phyloP scores from a whole-genome alignment of 92 coral and sea anemone species.

The Umimayanthus kanabou region DNA sequence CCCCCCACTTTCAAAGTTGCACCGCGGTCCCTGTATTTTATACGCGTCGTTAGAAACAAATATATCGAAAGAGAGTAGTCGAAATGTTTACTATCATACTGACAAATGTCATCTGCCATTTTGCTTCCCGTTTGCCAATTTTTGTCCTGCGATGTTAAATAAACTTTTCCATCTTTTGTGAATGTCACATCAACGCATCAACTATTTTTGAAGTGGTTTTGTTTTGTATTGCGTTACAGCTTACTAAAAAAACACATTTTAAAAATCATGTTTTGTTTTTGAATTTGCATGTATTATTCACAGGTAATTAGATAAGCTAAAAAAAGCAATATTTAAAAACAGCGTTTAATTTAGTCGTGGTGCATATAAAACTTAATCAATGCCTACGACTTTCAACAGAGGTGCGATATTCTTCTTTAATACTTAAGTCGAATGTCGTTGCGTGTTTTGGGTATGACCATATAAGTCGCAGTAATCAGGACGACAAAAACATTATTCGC shows the following conservation, averaged over 20 bases:
- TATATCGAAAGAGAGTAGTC: no score
- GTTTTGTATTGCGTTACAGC: neutral
- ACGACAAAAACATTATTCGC: neutral
- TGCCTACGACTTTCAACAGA: neutral
- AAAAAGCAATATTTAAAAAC: neutral
- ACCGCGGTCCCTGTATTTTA: no score
- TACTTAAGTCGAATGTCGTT: neutral
- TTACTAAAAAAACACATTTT: no score
- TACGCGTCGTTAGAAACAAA: no score
- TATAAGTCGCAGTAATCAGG: neutral
- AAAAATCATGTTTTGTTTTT: no score
- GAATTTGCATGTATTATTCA: neutral
- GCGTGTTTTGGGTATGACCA: constrained; percentile 5
- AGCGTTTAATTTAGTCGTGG: neutral
- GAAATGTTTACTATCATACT: no score
- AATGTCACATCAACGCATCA: neutral
- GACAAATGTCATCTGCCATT: no score
- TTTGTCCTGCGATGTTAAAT: no score
- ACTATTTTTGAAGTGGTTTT: neutral
- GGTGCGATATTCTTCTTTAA: neutral
- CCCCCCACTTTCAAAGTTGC: no score
- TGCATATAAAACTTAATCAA: no score
- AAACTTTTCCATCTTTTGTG: neutral
- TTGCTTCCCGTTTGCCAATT: no score
- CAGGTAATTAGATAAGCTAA: neutral